Conservation (phyloP, 1,140 invertebrate genomes). For the Varroa destructor region DNA sequence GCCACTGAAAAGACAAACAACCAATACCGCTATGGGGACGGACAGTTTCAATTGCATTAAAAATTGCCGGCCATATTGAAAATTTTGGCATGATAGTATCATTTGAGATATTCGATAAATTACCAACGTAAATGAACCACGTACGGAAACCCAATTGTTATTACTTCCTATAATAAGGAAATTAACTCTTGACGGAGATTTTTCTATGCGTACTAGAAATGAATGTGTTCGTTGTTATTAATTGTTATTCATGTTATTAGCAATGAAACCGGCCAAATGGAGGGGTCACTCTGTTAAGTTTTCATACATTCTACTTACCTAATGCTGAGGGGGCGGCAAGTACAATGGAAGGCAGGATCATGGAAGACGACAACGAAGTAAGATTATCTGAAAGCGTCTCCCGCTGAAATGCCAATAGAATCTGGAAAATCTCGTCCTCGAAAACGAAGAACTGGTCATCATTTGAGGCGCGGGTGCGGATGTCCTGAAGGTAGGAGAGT, state of each 20-base stretch:
- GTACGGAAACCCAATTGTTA: too few relatives aligned
- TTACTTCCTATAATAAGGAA: too few relatives aligned
- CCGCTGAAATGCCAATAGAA: conserved; percentile 21
- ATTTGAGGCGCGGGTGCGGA: conserved; percentile 17
- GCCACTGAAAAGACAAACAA: conserved; percentile 15
- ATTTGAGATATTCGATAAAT: too few relatives aligned
- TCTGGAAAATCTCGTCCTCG: conserved; percentile 21
- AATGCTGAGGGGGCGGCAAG: conserved; percentile 6
- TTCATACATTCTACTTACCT: neutral
- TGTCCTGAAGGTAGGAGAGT: neutral
- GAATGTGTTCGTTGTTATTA: too few relatives aligned
- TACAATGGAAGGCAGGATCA: conserved; percentile 4
- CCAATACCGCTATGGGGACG: neutral
- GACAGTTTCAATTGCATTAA: neutral
- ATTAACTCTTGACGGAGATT: too few relatives aligned
- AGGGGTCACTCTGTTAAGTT: neutral
- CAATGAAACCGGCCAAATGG: too few relatives aligned
- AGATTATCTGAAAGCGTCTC: conserved; percentile 18
- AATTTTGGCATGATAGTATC: too few relatives aligned
- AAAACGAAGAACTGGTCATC: conserved; percentile 25
- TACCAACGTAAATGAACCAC: too few relatives aligned
- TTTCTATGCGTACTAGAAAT: too few relatives aligned
- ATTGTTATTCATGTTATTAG: too few relatives aligned
- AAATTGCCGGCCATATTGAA: too few relatives aligned
- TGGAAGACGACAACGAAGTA: conserved; percentile 15